Conservation (phyloP, 2,888 invertebrate species). For the Lobophora halterata region DNA sequence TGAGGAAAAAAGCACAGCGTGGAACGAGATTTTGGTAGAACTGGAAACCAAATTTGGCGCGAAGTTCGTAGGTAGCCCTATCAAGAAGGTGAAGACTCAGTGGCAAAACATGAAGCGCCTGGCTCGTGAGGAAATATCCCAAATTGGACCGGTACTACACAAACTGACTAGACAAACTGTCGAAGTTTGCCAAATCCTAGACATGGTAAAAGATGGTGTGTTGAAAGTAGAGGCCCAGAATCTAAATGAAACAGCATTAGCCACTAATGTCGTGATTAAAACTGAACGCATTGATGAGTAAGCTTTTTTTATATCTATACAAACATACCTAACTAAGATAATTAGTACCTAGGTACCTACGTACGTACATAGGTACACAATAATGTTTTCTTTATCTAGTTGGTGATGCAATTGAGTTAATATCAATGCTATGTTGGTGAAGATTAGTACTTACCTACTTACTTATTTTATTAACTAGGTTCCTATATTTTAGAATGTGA, state of each 20-base stretch:
- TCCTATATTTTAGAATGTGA: no score
- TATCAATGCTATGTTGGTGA: neutral
- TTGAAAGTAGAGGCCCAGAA: conserved; percentile 48
- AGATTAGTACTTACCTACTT: neutral
- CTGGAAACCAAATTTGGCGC: conserved; percentile 59
- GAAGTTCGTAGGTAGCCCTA: conserved; percentile 64
- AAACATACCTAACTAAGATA: no score
- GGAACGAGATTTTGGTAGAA: conserved; percentile 67
- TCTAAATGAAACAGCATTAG: conserved; percentile 50
- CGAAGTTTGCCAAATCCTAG: conserved; percentile 65
- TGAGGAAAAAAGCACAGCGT: conserved; percentile 71
- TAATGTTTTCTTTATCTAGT: no score
- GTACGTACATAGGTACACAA: neutral
- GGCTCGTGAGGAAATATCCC: conserved; percentile 66
- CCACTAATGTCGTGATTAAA: conserved; percentile 65
- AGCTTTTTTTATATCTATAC: conserved; percentile 41
- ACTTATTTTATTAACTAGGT: neutral
- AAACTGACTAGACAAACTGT: conserved; percentile 60
- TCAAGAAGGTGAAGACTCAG: conserved; percentile 73
- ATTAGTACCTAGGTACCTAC: neutral
- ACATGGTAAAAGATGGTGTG: conserved; percentile 59
- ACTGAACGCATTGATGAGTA: conserved; percentile 72
- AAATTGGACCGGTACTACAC: conserved; percentile 49
- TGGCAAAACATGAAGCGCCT: conserved; percentile 78
- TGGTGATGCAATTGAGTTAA: conserved; percentile 11